Evolutionary conservation across 1,140 invertebrate species (phyloP).

Genomic region (Triops cancriformis): DNA sequence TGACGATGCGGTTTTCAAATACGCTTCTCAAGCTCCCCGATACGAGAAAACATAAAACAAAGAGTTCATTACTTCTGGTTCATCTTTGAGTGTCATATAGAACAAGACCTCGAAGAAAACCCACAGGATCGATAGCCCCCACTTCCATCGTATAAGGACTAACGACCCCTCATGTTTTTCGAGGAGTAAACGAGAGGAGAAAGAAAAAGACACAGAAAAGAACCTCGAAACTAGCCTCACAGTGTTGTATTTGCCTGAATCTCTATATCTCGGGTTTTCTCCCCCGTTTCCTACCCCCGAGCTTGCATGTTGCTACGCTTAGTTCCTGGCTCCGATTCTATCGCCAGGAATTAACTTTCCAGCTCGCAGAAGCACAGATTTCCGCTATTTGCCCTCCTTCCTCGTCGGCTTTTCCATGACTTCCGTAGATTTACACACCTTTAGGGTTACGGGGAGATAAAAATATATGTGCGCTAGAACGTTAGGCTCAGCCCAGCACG

Average conservation of each 20-base stretch:
- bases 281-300: too few relatives aligned
- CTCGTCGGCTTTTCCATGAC: neutral
- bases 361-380: neutral
- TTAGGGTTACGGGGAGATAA: neutral
- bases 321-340: neutral
- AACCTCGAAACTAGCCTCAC: neutral
- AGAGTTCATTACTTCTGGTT: neutral
- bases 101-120: neutral
- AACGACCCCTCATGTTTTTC: neutral
- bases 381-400: neutral
- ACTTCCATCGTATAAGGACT: neutral
- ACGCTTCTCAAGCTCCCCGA: too few relatives aligned
- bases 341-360: neutral
- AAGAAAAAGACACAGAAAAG: neutral
- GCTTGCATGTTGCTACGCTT: neutral
- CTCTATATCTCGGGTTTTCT: too few relatives aligned
- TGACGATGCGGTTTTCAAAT: too few relatives aligned
- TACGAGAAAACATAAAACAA: neutral
- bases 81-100: neutral
- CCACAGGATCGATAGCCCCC: neutral
- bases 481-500: neutral
- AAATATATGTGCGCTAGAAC: neutral
- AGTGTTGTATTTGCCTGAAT: neutral
- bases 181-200: too few relatives aligned
- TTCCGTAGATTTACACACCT: neutral